Evolutionary conservation across 53 echinoderm and acorn worm genomes (phyloP), one percentile per base, ranked within the genome.

Genomic region (Paracentrotus lividus): DNA sequence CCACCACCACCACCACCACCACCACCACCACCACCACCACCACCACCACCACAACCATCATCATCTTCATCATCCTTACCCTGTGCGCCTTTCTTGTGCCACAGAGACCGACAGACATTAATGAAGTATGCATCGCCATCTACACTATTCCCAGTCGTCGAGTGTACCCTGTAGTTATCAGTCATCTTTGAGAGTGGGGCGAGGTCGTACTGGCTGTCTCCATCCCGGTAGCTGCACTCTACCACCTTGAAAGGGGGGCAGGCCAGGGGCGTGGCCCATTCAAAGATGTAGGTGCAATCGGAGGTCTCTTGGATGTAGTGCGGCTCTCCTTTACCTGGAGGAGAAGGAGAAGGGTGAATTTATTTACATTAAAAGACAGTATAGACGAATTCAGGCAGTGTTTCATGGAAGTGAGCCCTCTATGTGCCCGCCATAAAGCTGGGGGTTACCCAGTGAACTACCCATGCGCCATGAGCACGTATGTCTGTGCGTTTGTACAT

Each of bases 211-310:
- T 97, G 97, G 20, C 86, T 90, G 1, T 78, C n/a, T 4, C 72
- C 88, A 29, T 94, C 93, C 8, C 99, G 91, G 49, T 96, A 96
- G 72, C 99, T 99, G 94, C 99, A 99, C 59, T 97, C 96, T 33
- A 99, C 94, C 43, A 96, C 93, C 89, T 96, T 93, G 87, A 96
- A 96, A 10, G 97, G 96, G 21, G 97, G 97, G 59, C 97, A 99
- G 42, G 97, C 97, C 5, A 94, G 86, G 32, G 96, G 95, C 7
- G 99, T 99, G 29, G 95, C 96, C 99, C 99, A 99, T 88, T 97
- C 97, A 94, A 98, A 99, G 88, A 95, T 44, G 89, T 99, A 97
- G 0, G 99, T 97, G 44, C 99, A 99, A 75, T 99, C 99, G 0
- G 88, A 88, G 10, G 96, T 96, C 86, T 99, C 97, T 21, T 89